A percentile compares a stretch with the other conserved stretches of the same genome.
Conservation (phyloP, 2,797 vertebrate species). For the Eulemur mongoz region DNA sequence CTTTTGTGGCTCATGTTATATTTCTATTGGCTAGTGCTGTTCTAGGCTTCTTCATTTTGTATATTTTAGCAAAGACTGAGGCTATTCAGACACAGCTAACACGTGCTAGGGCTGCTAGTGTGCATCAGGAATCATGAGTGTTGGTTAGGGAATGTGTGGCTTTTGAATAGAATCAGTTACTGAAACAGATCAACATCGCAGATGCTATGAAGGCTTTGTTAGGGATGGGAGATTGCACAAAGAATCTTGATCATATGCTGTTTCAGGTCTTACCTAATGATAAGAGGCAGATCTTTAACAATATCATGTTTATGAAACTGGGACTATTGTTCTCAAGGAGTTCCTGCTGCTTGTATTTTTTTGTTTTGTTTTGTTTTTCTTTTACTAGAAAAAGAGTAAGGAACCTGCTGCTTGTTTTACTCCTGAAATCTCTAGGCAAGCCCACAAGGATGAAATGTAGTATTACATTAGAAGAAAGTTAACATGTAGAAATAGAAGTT, state of each 20-base stretch:
- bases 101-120: background rate
- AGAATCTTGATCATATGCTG: background rate
- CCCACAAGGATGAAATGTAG: background rate
- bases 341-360: background rate
- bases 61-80: background rate
- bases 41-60: background rate
- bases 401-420: too few species aligned
- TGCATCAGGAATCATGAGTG: background rate
- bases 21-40: background rate
- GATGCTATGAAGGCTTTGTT: background rate
- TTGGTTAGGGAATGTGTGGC: background rate
- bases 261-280: background rate
- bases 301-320: background rate
- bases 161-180: background rate
- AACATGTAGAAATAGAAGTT: slow-evolving; percentile 5
- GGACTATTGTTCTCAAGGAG: background rate
- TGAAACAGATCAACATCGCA: background rate
- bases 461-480: background rate
- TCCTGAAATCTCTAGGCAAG: background rate
- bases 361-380: too few species aligned
- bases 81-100: background rate
- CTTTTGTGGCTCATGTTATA: background rate
- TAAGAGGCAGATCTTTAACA: background rate
- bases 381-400: too few species aligned
- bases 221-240: background rate